Conservation (phyloP, 2,888 invertebrate genomes). For the Homarus gammarus region DNA sequence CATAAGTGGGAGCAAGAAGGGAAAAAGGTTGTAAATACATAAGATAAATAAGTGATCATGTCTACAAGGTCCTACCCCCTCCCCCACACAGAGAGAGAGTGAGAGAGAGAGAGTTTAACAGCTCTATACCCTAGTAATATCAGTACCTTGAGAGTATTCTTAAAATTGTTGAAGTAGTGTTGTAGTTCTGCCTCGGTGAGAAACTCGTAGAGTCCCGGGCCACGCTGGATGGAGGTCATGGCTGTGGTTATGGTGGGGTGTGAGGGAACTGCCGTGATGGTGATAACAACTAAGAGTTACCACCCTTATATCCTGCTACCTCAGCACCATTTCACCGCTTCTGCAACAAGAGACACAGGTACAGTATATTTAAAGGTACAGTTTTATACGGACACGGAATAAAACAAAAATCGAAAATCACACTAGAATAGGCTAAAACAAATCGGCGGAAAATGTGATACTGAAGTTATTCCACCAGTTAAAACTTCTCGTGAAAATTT, state of each 20-base stretch:
- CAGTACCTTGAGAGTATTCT: constrained; percentile 90
- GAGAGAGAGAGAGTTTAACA: too few species aligned
- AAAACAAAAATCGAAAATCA: too few species aligned
- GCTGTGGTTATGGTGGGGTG: not conserved
- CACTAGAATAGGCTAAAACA: too few species aligned
- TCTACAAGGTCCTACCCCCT: not conserved
- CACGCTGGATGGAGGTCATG: constrained; percentile 77
- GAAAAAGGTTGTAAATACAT: too few species aligned
- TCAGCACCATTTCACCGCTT: constrained; percentile 36
- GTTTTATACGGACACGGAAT: too few species aligned
- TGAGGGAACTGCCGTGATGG: not conserved
- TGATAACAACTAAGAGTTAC: constrained; percentile 30
- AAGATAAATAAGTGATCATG: too few species aligned
- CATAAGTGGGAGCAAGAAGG: too few species aligned
- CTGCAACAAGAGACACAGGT: not conserved
- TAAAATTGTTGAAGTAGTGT: constrained; percentile 89
- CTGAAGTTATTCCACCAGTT: too few species aligned
- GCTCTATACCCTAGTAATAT: too few species aligned
- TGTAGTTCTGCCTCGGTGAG: constrained; percentile 95
- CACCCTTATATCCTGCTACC: constrained; percentile 56
- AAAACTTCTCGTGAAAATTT: too few species aligned
- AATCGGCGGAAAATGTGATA: too few species aligned
- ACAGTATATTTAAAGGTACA: not conserved
- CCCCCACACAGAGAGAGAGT: too few species aligned
- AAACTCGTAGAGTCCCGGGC: constrained; percentile 90